Evolutionary conservation across 1,140 invertebrate genomes (phyloP), one percentile per base, ranked within the genome.

Genomic region (Meloidogyne chitwoodi): DNA sequence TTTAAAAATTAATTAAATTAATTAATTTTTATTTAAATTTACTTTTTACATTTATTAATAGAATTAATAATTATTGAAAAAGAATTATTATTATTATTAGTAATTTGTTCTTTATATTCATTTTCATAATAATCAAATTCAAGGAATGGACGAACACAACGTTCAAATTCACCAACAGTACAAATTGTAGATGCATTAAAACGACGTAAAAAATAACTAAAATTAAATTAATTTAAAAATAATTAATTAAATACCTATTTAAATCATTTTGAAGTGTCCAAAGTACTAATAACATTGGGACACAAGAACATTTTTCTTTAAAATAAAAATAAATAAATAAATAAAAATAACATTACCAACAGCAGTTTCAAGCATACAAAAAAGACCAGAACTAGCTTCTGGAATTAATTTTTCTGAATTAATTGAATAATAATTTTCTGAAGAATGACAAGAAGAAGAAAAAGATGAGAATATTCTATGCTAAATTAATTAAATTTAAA

Each of bases 111-210:
- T 16, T 80, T 61, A 16, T 29, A 44, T 16, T 68, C 41, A 80
- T 79, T 81, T 38, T 62, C 38, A 22, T 56, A 38, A 16, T 34
- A 27, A 8, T 80, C 41, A 64, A 80, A 79, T 22, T 80, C 78
- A 56, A 80, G 71, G 44, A 68, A 80, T 67, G 63, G 38, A 22
- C 69, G 72, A 26, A 64, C 73, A 71, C 79, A 80, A 29, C 70
- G 71, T 11, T 70, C 68, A 41, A 75, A 80, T 44, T 80, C 79
- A 11, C 38, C 69, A 5, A 77, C 79, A 6, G 79, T 82, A 63
- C 79, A 80, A 63, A 80, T 80, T 1, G 79, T 81, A 1, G 79
- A 82, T 19, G 73, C 79, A 44, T 80, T 81, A 29, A 81, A 77
- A 29, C 78, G 70, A 31, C 79, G 81, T 16, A 80, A 38, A 22